phyloP scores from a whole-genome alignment of 1,140 invertebrate genomes.

The Calycopis cecrops region DNA sequence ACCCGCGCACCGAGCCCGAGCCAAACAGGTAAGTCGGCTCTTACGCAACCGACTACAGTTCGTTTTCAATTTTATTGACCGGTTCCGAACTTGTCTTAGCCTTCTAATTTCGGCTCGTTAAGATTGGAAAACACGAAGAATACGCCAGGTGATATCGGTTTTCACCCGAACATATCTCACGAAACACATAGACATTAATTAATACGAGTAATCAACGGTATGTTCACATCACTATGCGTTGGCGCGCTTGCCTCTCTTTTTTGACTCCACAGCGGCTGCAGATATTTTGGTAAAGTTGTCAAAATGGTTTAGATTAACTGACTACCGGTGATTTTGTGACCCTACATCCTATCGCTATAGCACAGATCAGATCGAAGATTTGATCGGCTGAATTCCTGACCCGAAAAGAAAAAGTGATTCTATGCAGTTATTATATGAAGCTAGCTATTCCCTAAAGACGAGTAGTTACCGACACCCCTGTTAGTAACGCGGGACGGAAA shows the following conservation, averaged over 20 bases:
- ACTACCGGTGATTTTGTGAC: too few species aligned
- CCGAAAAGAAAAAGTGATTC: too few species aligned
- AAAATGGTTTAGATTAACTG: too few species aligned
- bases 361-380: too few species aligned
- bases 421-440: too few species aligned
- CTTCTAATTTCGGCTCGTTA: constrained; percentile 73
- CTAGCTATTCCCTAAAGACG: too few species aligned
- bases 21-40: constrained; percentile 62
- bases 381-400: too few species aligned
- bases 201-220: constrained; percentile 30
- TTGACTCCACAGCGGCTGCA: too few species aligned
- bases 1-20: constrained; percentile 50
- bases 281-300: too few species aligned
- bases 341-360: too few species aligned
- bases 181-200: constrained; percentile 34
- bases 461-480: too few species aligned
- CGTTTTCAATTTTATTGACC: constrained; percentile 75
- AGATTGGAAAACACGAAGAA: constrained; percentile 66
- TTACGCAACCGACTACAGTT: constrained; percentile 70
- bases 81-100: constrained; percentile 69
- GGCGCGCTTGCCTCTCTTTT: not conserved
- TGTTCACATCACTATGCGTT: constrained; percentile 9
- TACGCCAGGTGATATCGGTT: constrained; percentile 44
- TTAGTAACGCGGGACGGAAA: too few species aligned
- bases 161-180: constrained; percentile 42